phyloP scores from a whole-genome alignment of 2,797 vertebrate genomes.

The Ptychadena robeensis region DNA sequence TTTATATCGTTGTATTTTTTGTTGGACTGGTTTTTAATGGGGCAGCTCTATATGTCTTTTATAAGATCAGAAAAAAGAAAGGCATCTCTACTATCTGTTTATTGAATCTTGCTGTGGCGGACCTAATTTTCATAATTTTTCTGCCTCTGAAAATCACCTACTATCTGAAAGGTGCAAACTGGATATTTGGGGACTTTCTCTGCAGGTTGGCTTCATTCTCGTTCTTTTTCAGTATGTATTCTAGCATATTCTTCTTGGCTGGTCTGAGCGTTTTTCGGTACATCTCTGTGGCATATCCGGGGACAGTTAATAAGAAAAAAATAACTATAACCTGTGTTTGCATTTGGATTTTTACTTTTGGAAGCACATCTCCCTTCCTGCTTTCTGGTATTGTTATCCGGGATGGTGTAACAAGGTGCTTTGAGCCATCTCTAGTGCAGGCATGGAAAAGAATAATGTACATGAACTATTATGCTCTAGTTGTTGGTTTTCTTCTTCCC shows the following conservation, averaged over 20 bases:
- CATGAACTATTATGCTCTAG: conserved; percentile 55
- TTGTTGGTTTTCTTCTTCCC: conserved; percentile 54
- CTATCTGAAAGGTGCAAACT: conserved; percentile 37
- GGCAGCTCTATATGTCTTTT: conserved; percentile 54
- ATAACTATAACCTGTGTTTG: conserved; percentile 7
- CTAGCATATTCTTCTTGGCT: conserved; percentile 60
- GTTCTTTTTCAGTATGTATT: conserved; percentile 59
- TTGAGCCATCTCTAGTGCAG: conserved; percentile 31
- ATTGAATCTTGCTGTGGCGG: conserved; percentile 54
- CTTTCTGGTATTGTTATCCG: conserved; percentile 20
- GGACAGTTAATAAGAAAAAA: conserved; percentile 19
- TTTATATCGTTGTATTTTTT: conserved; percentile 57
- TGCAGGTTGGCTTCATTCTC: conserved; percentile 53
- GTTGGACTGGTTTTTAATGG: conserved; percentile 49
- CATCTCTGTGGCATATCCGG: conserved; percentile 33
- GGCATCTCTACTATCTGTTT: conserved; percentile 56
- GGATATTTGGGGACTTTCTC: conserved; percentile 54
- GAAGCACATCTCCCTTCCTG: conserved; percentile 45
- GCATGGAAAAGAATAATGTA: conserved; percentile 52
- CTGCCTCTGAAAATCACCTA: conserved; percentile 58
- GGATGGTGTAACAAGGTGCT: conserved; percentile 33
- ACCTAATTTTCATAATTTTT: conserved; percentile 55
- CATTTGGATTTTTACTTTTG: conserved; percentile 55
- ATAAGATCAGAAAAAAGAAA: conserved; percentile 55
- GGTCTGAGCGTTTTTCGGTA: conserved; percentile 57